These are phyloP conservation scores for Chelonoidis abingdonii DNA, from an alignment of 2,113 vertebrate genomes.

Conservation along the genomic window DNA sequence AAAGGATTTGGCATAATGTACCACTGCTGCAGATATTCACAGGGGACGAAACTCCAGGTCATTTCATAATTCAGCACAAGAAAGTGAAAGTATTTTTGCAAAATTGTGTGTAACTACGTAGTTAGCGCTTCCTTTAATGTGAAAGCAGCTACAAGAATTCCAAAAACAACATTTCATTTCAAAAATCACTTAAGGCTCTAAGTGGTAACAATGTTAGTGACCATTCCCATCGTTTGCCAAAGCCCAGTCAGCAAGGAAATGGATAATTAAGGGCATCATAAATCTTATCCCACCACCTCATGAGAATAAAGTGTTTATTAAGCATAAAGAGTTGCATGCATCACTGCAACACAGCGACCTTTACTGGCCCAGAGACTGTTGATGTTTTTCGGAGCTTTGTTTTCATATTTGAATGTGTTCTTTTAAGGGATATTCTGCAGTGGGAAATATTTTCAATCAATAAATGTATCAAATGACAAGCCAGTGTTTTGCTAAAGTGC, in stretches of 20 bases:
- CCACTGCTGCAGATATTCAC: too few species aligned
- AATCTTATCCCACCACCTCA: not conserved
- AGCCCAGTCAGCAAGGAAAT: accelerated
- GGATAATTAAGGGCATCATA: not conserved
- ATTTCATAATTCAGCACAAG: not conserved
- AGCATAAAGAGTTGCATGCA: not conserved
- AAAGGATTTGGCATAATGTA: not conserved
- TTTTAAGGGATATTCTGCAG: not conserved
- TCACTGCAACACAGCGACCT: not conserved
- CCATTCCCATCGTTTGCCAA: not conserved
- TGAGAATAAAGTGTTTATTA: not conserved
- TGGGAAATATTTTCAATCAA: not conserved
- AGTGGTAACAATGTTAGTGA: not conserved
- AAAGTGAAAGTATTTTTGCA: not conserved
- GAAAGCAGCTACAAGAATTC: too few species aligned
- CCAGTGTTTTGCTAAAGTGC: not conserved
- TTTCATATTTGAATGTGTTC: not conserved
- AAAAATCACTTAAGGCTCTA: not conserved
- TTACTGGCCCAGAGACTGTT: not conserved
- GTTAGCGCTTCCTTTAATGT: too few species aligned
- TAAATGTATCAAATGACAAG: not conserved
- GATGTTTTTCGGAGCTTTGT: not conserved
- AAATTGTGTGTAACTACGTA: not conserved
- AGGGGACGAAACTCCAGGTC: too few species aligned
- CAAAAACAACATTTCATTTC: not conserved